Percentiles rank a stretch among this genome's conserved stretches.
These are phyloP conservation scores for Oscheius sp. DNA, from an alignment of 1,140 invertebrate genomes.

Conservation along the genomic window DNA sequence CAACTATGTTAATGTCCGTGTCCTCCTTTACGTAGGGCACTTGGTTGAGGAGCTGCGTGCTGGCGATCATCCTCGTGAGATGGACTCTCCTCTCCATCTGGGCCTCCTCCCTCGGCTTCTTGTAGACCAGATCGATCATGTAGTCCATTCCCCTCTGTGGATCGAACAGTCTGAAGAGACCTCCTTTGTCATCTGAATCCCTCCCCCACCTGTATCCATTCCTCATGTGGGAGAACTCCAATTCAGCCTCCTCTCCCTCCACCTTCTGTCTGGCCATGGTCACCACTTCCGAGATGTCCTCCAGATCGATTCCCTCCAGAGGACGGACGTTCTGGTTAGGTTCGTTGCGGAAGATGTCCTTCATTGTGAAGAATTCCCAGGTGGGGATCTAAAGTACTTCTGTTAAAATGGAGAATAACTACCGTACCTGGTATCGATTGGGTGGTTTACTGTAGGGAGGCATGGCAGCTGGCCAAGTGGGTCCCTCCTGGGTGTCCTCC, in stretches of 20 bases:
- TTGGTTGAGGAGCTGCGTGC: slow-evolving; percentile 54
- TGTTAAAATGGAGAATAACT: background rate
- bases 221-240: slow-evolving; percentile 46
- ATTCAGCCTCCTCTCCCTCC: slow-evolving; percentile 28
- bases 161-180: slow-evolving; percentile 46
- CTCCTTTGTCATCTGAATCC: too few species aligned
- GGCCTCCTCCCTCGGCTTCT: slow-evolving; percentile 7
- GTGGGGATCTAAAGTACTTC: slow-evolving; percentile 42
- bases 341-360: slow-evolving; percentile 55
- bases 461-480: slow-evolving; percentile 48
- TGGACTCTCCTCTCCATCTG: slow-evolving; percentile 22
- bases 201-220: slow-evolving; percentile 52
- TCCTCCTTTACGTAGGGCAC: slow-evolving; percentile 61
- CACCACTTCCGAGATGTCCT: slow-evolving; percentile 52
- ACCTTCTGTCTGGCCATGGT: slow-evolving; percentile 38
- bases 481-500: slow-evolving; percentile 30
- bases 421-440: slow-evolving; percentile 52
- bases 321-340: slow-evolving; percentile 52
- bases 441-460: slow-evolving; percentile 41
- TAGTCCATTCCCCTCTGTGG: slow-evolving; percentile 58
- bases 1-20: slow-evolving; percentile 56
- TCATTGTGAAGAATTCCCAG: slow-evolving; percentile 57
- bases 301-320: slow-evolving; percentile 46
- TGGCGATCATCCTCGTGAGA: slow-evolving; percentile 48
- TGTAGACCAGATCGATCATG: slow-evolving; percentile 55